Evolutionary conservation across 2,113 vertebrate genomes (phyloP), one percentile per base, ranked within the genome.

Genomic region (Spea multiplicata): DNA sequence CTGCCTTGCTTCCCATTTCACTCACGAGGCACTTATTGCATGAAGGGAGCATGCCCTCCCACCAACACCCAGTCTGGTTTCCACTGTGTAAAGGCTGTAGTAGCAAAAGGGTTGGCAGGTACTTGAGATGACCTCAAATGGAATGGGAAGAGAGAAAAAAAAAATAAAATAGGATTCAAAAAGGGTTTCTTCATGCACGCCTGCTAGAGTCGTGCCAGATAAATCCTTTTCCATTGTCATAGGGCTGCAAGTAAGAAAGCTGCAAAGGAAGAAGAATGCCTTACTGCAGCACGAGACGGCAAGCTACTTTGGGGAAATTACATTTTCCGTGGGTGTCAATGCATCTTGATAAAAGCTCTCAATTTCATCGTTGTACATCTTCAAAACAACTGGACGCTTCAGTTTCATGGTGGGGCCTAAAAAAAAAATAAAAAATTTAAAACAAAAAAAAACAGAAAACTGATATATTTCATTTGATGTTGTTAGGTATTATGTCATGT

Each of bases 321-420:
- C 78, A 48, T 55, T 84, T 45, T 89, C 88, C 2, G 74, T 65
- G 0, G 93, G 89, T 0, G 88, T 85, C 0, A 80, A 70, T 0
- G 61, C n/a, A 1, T 95, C 93, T 0, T 76, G 66, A 46, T 98
- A 98, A 45, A 98, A 90, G 84, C 83, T 90, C 0, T 94, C 87
- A 0, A 98, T 95, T 53, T 91, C 91, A 0, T 90, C 85, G 64
- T 81, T 87, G 88, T 97, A 97, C 83, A 96, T 96, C 83, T 95
- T 91, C 30, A 6, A 16, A 17, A 97, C 92, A 65, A 88, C 89
- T 0, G 88, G 81, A 44, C 96, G 87, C 88, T 90, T 96, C 76
- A 98, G 85, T 88, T 99, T 98, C 91, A 94, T 91, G 0, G 95
- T 97, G 0, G 96, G 96, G 16, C 96, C 97, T 99, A 0, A 2